phyloP scores from a whole-genome alignment of 2,113 vertebrate species.

The Gymnarchus niloticus region DNA sequence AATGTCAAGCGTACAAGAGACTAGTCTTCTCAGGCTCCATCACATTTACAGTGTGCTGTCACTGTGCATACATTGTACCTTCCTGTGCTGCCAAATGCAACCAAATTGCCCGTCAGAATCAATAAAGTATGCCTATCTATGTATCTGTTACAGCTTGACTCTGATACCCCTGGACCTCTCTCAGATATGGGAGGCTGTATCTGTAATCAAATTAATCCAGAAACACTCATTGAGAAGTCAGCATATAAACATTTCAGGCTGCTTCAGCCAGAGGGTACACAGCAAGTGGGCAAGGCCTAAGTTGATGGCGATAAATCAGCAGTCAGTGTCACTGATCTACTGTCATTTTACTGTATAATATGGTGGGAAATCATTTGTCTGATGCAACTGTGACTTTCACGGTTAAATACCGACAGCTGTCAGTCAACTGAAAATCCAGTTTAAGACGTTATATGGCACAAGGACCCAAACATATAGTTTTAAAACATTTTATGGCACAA shows the following conservation, averaged over 20 bases:
- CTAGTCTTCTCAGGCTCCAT: no score
- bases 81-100: neutral
- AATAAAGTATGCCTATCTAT: neutral
- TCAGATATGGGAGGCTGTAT: neutral
- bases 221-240: no score
- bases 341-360: neutral
- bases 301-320: neutral
- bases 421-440: no score
- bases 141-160: neutral
- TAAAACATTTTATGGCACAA: constrained; percentile 46
- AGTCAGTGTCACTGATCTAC: neutral
- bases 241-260: neutral
- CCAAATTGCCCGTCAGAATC: neutral
- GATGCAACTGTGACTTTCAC: neutral
- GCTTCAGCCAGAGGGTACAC: neutral
- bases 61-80: neutral
- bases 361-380: neutral
- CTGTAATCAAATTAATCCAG: neutral
- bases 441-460: neutral
- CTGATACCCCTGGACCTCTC: neutral
- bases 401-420: neutral
- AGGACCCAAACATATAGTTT: constrained; percentile 36
- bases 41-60: neutral
- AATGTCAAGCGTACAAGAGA: no score
- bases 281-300: neutral